Base-by-base conservation (phyloP, 1,140 invertebrate species). In the silkworm (Bombyx mori) region DNA sequence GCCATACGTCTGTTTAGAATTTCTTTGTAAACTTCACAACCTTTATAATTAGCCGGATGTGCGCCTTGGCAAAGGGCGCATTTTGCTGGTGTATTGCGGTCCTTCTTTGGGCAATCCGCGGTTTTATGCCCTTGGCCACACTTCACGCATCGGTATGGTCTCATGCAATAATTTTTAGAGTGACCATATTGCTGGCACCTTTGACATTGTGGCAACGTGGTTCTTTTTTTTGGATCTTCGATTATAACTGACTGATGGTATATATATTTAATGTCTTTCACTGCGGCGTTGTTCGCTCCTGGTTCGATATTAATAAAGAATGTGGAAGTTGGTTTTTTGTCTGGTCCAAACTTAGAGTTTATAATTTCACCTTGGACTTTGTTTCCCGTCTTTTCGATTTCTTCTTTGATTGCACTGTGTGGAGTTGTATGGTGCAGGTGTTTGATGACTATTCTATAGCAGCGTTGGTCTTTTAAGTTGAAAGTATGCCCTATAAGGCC, bases 301-400 rank as follows among this genome's bases (percentile, higher is more conserved):
- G 52, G 10, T n/a, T 7, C 6, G 7, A 53, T 4, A 42, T 53
- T 53, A n/a, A 53, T 8, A 53, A 42, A 53, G 35, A 53, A 42
- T 8, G 52, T 53, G 3, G 52, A 53, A 7, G 52, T 53, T 9
- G 52, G 52, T 42, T 53, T 53, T 42, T 53, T 53, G 3, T 54
- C 42, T 45, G 53, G 53, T 1, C 43, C 42, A 45, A n/a, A 54
- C 35, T 9, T 44, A 4, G 43, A 10, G 8, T 54, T 45, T 5
- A 54, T 54, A 4, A 45, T 54, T 45, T 54, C 53, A 1, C 53
- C 53, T 3, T 3, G 3, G 8, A 45, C 53, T 7, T 7, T 22
- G 8, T 54, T 54, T 42, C 52, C 53, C 5, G 53, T 54, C 7
- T 7, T 8, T 54, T 54, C 53, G 8, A 45, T 54, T 9, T 9